A percentile compares a stretch with the other conserved stretches of the same genome.
phyloP scores from a whole-genome alignment of 2,888 invertebrate genomes.

The Theodoxus fluviatilis region DNA sequence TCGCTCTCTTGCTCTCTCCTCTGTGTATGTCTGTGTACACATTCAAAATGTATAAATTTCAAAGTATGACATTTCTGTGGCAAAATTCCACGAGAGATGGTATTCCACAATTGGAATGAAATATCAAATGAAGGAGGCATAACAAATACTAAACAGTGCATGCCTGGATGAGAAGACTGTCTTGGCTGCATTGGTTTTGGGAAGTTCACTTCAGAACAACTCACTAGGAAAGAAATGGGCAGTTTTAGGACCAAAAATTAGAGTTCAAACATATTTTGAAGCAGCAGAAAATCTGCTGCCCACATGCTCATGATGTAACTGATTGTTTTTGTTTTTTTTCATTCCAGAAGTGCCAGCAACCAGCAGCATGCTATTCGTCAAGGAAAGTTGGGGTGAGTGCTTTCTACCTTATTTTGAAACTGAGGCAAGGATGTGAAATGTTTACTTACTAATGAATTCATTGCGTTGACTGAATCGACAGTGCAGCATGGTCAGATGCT shows the following conservation, averaged over 20 bases:
- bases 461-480: neutral
- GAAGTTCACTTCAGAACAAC: neutral
- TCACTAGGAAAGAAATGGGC: neutral
- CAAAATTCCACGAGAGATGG: neutral
- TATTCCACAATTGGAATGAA: neutral
- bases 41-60: neutral
- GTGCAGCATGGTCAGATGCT: too few relatives aligned
- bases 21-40: slow-evolving; percentile 9
- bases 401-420: too few relatives aligned
- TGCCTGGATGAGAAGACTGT: neutral
- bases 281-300: neutral
- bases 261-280: too few relatives aligned
- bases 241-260: neutral
- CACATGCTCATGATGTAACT: neutral
- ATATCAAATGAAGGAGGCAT: neutral
- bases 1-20: neutral
- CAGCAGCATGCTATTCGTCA: slow-evolving; percentile 35
- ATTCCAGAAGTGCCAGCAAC: slow-evolving; percentile 32
- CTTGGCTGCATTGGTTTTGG: neutral
- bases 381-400: slow-evolving; percentile 43
- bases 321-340: slow-evolving; percentile 14
- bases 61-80: neutral
- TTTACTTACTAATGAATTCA: neutral
- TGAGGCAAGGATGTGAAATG: neutral
- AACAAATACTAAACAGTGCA: neutral